Evolutionary conservation across 2,888 invertebrate genomes (phyloP).

Genomic region (Saturnia pavonia): DNA sequence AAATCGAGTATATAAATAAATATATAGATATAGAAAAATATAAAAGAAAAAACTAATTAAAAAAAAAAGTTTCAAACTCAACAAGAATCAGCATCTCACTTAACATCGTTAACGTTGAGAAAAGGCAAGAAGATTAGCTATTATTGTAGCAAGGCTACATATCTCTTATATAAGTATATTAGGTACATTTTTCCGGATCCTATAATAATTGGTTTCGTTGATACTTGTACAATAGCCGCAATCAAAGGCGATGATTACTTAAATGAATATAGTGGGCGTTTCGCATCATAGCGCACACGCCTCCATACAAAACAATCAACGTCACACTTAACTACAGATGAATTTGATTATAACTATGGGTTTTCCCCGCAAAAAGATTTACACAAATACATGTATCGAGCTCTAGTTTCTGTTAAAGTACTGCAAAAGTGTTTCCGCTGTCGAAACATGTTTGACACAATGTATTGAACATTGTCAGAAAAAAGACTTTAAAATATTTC

Average conservation of each 20-base stretch:
- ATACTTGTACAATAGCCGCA: conserved; percentile 49
- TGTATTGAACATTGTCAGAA: too few relatives aligned
- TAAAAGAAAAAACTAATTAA: background rate
- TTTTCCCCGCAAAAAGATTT: background rate
- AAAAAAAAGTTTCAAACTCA: background rate
- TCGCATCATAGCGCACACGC: conserved; percentile 54
- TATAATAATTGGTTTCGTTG: conserved; percentile 15
- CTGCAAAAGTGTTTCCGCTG: too few relatives aligned
- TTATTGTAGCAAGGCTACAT: background rate
- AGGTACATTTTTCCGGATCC: background rate
- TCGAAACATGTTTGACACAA: too few relatives aligned
- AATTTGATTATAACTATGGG: background rate
- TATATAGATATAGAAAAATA: background rate
- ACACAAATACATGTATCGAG: background rate
- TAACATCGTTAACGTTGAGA: background rate
- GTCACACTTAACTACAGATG: conserved; percentile 38
- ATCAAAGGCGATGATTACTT: conserved; percentile 72
- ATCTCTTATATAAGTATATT: background rate
- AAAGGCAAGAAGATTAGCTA: background rate
- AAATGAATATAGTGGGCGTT: conserved; percentile 62
- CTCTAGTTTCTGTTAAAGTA: background rate
- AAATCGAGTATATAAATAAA: background rate
- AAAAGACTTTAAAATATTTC: too few relatives aligned
- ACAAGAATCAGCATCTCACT: background rate
- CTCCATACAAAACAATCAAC: conserved; percentile 50